Evolutionary conservation across 2,888 invertebrate species (phyloP), one percentile per base, ranked within the genome.

Genomic region (Sericinus montela): DNA sequence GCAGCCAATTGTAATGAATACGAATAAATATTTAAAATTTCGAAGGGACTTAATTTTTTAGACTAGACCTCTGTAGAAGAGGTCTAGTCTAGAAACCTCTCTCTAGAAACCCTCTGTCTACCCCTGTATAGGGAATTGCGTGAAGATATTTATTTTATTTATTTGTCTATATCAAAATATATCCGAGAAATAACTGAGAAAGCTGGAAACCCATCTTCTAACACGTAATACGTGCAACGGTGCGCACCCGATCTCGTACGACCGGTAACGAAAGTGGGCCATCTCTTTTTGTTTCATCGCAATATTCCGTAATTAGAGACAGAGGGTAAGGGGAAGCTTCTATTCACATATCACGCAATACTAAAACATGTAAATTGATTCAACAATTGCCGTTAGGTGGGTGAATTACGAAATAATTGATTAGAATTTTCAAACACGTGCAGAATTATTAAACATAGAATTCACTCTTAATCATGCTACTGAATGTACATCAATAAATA

Each of bases 241-340:
- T 78, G 83, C 80, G 80, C 78, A 71, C 83, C 80, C 81, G 81
- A 87, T 86, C 87, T 82, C 78, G 83, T 77, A 75, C 84, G 82
- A 86, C 88, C 87, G 86, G 87, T 86, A 79, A 70, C 65, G 72
- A 81, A 89, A 82, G 79, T 89, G 69, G 89, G 89, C 80, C 87
- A 86, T 88, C 85, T 86, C 87, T 89, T 89, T 89, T 89, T 89
- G 86, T 87, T 89, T 78, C 79, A 81, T 78, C 77, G 79, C 80
- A 72, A 68, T 82, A 82, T 85, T 81, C 86, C 78, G 85, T 84
- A 89, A 89, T 87, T 83, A 86, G 85, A 85, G 75, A 78, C 80
- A 85, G 80, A 81, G 73, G 73, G 72, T 68, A 64, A 68, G 66
- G 69, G 65, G 65, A 62, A 65, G 65, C 59, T 62, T 57, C 55